Conservation (phyloP, 2,113 vertebrate genomes). For the Microtus montanus region DNA sequence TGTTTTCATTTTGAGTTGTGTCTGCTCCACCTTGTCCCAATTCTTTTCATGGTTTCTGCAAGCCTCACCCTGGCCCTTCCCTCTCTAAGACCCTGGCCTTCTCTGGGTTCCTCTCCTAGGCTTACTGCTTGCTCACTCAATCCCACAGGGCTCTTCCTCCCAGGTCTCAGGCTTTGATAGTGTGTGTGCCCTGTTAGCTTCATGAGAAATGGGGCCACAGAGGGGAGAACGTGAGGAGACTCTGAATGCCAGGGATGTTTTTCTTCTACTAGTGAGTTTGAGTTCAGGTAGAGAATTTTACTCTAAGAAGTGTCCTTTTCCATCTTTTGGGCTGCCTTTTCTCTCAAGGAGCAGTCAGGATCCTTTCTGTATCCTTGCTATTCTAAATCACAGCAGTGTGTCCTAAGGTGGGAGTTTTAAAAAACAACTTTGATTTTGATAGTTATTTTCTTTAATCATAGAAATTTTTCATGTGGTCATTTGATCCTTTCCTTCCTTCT, state of each 20-base stretch:
- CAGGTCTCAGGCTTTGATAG: not conserved
- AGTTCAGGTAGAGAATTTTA: not conserved
- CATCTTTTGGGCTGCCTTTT: not conserved
- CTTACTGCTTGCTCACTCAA: slow-evolving; percentile 17
- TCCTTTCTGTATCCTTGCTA: not conserved
- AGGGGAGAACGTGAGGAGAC: not conserved
- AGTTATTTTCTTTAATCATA: not conserved
- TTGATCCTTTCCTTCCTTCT: not conserved
- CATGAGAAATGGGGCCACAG: not conserved
- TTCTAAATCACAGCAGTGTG: not conserved
- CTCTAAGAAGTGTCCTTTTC: not conserved
- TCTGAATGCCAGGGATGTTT: not conserved
- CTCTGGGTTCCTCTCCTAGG: not conserved
- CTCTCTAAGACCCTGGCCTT: not conserved
- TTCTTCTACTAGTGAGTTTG: not conserved
- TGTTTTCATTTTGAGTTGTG: not conserved
- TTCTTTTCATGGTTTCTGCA: not conserved
- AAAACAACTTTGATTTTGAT: not conserved
- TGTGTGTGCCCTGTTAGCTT: not conserved
- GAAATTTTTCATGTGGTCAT: not conserved
- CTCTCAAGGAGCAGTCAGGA: slow-evolving; percentile 14
- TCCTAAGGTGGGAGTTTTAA: not conserved
- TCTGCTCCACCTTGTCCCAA: not conserved
- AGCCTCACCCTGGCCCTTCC: not conserved
- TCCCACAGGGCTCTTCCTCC: not conserved